Base-by-base conservation (phyloP, 2,113 vertebrate genomes). In the Calyptomena viridis region DNA sequence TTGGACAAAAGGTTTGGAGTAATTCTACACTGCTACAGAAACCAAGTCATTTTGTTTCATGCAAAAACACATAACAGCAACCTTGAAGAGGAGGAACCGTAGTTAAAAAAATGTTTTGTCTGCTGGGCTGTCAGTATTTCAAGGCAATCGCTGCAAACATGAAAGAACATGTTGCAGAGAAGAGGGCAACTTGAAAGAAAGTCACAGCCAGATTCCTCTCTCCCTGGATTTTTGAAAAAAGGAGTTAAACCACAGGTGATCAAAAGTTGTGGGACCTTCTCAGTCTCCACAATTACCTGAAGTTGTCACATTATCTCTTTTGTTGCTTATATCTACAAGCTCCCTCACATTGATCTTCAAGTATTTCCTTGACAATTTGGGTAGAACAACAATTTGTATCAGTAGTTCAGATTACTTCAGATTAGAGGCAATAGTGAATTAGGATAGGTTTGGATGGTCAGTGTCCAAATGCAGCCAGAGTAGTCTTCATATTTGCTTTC, bases 21-120 rank as follows among this genome's bases (percentile, higher is more conserved):
- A 6, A 67, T 42, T 42, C 47, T 62, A 18, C 11, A 5, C 14
- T 49, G 33, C 19, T 64, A 33, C 7, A 77, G 73, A 90, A 90
- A 87, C 2, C 0, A 0, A 83, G 27, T 77, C 0, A 27, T 63
- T 74, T 37, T 2, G 37, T 71, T 47, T 80, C 2, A 25, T 74
- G 55, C 9, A 53, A 69, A 93, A 67, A 1, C 12, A 53, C 27
- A 6, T 35, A 66, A 25, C 12, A 67, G 19, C 50, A 85, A 60
- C 31, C 46, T 82, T 74, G 52, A 85, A 47, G 20, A 77, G 55
- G 22, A 71, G 31, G 25, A 80, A 52, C 7, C 56, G 4, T 5
- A 35, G 52, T n/a, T 59, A 25, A 72, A 56, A 81, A 66, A 59
- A 18, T 16, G 6, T 68, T 88, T 55, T 74, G 15, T 74, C 50